Percentiles rank a stretch among this genome's conserved stretches.
Conservation (phyloP, 2,113 vertebrate species). For the Tapirus terrestris region DNA sequence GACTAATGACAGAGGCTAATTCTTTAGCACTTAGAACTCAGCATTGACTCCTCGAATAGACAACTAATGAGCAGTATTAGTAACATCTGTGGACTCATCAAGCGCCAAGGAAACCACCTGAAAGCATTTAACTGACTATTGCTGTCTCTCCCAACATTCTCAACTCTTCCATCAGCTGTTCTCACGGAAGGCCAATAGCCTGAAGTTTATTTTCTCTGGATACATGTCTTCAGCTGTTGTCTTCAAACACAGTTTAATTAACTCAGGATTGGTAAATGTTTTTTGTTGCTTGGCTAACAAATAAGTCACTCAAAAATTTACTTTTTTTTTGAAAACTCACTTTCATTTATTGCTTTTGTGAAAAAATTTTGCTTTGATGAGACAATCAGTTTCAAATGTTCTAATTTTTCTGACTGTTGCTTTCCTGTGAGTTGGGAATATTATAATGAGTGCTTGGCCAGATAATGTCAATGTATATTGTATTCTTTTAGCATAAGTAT, state of each 20-base stretch:
- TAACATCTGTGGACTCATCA: neutral
- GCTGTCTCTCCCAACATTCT: neutral
- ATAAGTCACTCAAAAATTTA: neutral
- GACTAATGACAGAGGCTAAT: neutral
- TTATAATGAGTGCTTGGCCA: neutral
- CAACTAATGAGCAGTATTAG: rapidly evolving
- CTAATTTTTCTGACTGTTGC: neutral
- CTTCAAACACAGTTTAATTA: neutral
- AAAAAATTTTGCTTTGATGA: neutral
- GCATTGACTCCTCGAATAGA: neutral
- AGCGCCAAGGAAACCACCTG: neutral
- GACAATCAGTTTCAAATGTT: neutral
- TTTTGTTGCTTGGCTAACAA: neutral
- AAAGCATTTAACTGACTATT: too few species aligned
- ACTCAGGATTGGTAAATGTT: neutral
- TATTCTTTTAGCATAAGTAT: neutral
- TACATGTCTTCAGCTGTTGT: neutral
- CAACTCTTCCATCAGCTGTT: neutral
- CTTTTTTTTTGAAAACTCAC: neutral
- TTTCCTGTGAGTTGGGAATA: neutral
- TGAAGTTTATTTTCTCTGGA: neutral
- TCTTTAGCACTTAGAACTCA: neutral
- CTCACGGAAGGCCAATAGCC: neutral
- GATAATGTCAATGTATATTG: neutral
- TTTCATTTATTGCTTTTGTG: neutral